Conservation (phyloP, 35 echinoderm and acorn worm species). For the Ptychodera flava region DNA sequence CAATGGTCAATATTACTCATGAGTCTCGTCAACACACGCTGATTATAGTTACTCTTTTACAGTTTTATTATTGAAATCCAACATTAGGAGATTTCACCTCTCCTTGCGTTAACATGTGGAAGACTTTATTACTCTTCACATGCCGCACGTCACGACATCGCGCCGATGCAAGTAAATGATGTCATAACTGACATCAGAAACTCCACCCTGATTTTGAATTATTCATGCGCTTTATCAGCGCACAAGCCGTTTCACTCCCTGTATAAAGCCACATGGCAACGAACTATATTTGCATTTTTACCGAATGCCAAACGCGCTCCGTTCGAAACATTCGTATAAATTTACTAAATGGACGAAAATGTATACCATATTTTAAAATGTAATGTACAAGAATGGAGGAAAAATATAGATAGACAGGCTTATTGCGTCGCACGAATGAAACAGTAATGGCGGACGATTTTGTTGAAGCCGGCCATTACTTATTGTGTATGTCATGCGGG, state of each 20-base stretch:
- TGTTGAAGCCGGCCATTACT: background rate
- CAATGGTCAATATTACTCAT: no score
- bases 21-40: no score
- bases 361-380: background rate
- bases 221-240: no score
- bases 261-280: slow-evolving; percentile 65
- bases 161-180: no score
- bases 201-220: no score
- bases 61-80: no score
- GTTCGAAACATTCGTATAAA: slow-evolving; percentile 2
- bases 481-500: background rate
- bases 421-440: background rate
- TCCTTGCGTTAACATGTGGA: no score
- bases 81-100: no score
- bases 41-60: no score
- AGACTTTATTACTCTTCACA: no score
- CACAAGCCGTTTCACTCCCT: slow-evolving; percentile 16
- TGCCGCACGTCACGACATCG: no score
- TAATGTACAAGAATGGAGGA: background rate
- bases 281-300: slow-evolving; percentile 42
- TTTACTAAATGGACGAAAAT: background rate
- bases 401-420: background rate
- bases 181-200: no score
- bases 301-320: slow-evolving; percentile 13
- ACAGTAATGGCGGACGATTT: background rate